These are phyloP conservation scores for Anabas testudineus DNA, from an alignment of 2,797 vertebrate genomes.

Conservation along the genomic window DNA sequence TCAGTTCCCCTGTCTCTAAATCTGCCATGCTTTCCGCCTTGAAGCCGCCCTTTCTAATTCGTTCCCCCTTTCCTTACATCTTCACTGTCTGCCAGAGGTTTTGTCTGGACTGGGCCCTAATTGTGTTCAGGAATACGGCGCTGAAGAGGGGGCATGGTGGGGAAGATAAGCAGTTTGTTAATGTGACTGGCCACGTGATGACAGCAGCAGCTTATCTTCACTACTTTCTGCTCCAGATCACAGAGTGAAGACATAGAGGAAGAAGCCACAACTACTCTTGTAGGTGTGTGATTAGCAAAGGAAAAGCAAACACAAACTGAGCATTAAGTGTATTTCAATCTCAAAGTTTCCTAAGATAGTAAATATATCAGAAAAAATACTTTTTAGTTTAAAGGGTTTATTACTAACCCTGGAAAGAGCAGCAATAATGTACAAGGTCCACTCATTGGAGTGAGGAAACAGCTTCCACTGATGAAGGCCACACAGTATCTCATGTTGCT, in stretches of 20 bases:
- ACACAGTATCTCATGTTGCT: neutral
- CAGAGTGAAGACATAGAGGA: neutral
- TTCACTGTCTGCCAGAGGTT: constrained; percentile 22
- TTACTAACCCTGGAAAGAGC: too few species aligned
- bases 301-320: neutral
- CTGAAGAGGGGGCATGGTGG: neutral
- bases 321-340: neutral
- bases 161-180: constrained; percentile 38
- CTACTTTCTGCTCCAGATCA: neutral
- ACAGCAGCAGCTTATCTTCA: constrained; percentile 49
- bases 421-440: too few species aligned
- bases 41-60: constrained; percentile 14
- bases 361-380: neutral
- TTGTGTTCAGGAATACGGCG: constrained; percentile 20
- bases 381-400: too few species aligned
- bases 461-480: too few species aligned
- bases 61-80: constrained; percentile 24
- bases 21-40: constrained; percentile 20
- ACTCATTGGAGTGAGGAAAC: too few species aligned
- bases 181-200: constrained; percentile 44
- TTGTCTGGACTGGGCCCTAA: constrained; percentile 35
- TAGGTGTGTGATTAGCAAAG: neutral
- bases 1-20: constrained; percentile 31
- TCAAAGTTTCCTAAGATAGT: neutral
- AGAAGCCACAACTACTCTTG: neutral